phyloP scores from a whole-genome alignment of 2,888 invertebrate genomes.

The Drosophila parthenogenetica region DNA sequence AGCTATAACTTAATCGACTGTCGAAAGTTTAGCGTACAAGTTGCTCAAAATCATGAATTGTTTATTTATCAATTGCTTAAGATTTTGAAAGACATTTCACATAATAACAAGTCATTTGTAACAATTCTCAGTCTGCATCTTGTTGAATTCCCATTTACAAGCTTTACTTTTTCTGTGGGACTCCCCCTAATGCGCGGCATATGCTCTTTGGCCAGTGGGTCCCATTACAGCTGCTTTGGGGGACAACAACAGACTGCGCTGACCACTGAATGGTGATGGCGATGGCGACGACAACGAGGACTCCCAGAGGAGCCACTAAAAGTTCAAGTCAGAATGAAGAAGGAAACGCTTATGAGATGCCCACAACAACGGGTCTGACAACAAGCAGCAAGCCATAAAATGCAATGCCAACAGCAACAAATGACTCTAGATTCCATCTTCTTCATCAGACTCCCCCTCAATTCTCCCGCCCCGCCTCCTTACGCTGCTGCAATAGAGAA shows the following conservation, averaged over 20 bases:
- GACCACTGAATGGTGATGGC: conserved; percentile 41
- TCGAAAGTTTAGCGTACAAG: conserved; percentile 3
- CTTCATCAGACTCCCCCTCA: not conserved
- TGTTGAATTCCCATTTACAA: conserved; percentile 17
- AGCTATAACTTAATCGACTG: conserved; percentile 3
- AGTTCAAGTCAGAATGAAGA: conserved; percentile 43
- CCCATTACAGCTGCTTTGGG: conserved; percentile 23
- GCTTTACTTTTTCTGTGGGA: not conserved
- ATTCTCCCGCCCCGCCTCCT: not conserved
- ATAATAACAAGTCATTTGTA: conserved; percentile 50
- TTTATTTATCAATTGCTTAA: conserved; percentile 45
- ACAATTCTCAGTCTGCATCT: conserved; percentile 11
- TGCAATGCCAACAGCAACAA: conserved; percentile 73
- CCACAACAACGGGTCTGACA: conserved; percentile 74
- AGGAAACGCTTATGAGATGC: conserved; percentile 54
- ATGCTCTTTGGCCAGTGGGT: conserved; percentile 31
- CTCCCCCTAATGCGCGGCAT: conserved; percentile 29
- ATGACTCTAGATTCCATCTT: conserved; percentile 34
- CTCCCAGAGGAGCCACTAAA: conserved; percentile 46
- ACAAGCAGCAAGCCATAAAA: conserved; percentile 79
- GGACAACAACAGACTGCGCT: conserved; percentile 10
- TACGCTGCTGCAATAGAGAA: not conserved
- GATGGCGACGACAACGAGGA: conserved; percentile 28
- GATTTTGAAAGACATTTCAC: conserved; percentile 38
- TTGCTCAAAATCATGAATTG: conserved; percentile 11